A percentile compares a stretch with the other conserved stretches of the same genome.
Conservation (phyloP, 2,113 vertebrate genomes). For the Pionites leucogaster region DNA sequence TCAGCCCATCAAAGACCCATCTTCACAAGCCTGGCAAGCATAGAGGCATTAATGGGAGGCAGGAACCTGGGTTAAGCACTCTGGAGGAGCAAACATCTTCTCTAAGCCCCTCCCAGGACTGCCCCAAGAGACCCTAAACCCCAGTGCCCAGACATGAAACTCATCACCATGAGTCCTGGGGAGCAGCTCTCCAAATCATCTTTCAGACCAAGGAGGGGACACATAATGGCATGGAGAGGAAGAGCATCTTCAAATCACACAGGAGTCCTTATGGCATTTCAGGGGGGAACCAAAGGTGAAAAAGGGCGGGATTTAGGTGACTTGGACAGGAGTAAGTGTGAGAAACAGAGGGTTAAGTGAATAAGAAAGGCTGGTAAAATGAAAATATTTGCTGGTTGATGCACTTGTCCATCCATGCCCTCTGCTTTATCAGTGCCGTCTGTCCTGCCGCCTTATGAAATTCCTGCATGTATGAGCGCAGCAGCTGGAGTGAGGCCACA, state of each 20-base stretch:
- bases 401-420: neutral
- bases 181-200: neutral
- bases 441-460: neutral
- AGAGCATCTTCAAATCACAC: neutral
- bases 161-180: no score
- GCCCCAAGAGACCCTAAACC: neutral
- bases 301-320: neutral
- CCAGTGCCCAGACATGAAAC: neutral
- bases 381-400: neutral
- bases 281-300: neutral
- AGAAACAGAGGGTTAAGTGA: neutral
- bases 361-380: neutral
- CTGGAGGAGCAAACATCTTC: neutral
- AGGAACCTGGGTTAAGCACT: neutral
- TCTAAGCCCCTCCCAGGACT: neutral
- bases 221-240: neutral
- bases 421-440: neutral
- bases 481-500: neutral
- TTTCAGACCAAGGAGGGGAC: neutral
- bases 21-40: neutral
- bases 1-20: neutral
- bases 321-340: neutral
- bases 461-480: neutral
- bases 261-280: neutral
- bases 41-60: neutral